These are phyloP conservation scores for Loris lydekkerianus DNA, from an alignment of 2,797 vertebrate genomes.

Conservation along the genomic window DNA sequence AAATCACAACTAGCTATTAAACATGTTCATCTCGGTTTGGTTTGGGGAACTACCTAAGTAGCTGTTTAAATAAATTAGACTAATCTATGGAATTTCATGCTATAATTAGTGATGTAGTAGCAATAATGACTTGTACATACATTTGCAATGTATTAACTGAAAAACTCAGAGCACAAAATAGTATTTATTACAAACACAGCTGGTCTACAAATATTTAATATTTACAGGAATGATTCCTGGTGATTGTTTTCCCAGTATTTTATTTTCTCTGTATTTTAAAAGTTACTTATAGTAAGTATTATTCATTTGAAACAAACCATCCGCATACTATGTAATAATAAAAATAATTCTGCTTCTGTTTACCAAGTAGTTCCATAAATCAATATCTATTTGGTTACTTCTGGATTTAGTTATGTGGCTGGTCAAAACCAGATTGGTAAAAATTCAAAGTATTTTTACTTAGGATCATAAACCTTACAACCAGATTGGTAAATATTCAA, in stretches of 20 bases:
- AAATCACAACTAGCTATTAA: background rate
- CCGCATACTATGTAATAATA: background rate
- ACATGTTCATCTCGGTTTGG: background rate
- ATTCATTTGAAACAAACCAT: background rate
- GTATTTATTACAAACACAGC: background rate
- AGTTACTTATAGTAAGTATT: background rate
- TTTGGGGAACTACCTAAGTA: background rate
- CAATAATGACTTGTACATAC: background rate
- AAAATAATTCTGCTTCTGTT: slow-evolving; percentile 30
- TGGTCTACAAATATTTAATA: background rate
- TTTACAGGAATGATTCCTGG: background rate
- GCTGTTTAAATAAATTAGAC: background rate
- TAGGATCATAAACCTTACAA: background rate
- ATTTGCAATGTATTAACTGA: background rate
- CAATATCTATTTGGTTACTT: background rate
- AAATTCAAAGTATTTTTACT: background rate
- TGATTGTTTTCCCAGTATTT: background rate
- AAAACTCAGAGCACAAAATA: background rate
- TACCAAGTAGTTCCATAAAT: background rate
- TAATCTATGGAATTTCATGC: background rate
- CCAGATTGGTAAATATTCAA: slow-evolving; percentile 14
- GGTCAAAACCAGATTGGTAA: slow-evolving; percentile 38
- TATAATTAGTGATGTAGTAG: background rate
- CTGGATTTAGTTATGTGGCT: slow-evolving; percentile 53
- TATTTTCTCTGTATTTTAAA: slow-evolving; percentile 27